Evolutionary conservation across 2,797 vertebrate species (phyloP).

Genomic region (Poeciliopsis paucimaculata): DNA sequence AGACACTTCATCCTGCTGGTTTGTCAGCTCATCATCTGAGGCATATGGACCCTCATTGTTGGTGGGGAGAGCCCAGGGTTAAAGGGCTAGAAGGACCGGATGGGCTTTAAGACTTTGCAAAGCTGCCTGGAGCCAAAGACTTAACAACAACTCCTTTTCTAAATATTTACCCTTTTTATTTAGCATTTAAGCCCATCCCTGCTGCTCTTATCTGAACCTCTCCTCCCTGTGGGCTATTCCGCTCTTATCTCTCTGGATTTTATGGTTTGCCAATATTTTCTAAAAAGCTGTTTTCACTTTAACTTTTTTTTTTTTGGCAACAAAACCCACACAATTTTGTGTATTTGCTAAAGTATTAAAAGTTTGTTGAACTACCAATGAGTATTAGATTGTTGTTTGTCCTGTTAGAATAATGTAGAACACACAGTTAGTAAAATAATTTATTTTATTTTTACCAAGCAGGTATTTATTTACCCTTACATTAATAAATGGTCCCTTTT

Average conservation of each 20-base stretch:
- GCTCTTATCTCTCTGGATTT: neutral
- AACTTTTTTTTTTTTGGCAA: neutral
- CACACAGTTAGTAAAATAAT: neutral
- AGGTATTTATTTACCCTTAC: neutral
- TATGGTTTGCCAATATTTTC: constrained; percentile 5
- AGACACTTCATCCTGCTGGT: constrained; percentile 20
- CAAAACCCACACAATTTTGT: neutral
- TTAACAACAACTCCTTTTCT: constrained; percentile 20
- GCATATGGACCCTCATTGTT: constrained; percentile 18
- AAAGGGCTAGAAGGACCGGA: constrained; percentile 17
- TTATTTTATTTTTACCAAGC: neutral
- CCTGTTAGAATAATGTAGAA: neutral
- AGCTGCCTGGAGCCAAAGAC: constrained; percentile 21
- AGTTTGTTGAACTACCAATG: neutral
- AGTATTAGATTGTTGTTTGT: neutral
- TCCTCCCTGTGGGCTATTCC: neutral
- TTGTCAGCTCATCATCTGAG: constrained; percentile 22
- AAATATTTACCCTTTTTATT: constrained; percentile 40
- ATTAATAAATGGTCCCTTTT: neutral
- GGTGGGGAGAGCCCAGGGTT: constrained; percentile 10
- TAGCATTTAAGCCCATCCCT: neutral
- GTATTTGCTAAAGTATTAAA: neutral
- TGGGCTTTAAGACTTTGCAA: constrained; percentile 9
- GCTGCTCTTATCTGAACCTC: neutral
- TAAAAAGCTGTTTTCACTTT: neutral